A percentile compares a stretch with the other conserved stretches of the same genome.
Conservation (phyloP, 2,797 vertebrate species). For the Bothrops alternatus region DNA sequence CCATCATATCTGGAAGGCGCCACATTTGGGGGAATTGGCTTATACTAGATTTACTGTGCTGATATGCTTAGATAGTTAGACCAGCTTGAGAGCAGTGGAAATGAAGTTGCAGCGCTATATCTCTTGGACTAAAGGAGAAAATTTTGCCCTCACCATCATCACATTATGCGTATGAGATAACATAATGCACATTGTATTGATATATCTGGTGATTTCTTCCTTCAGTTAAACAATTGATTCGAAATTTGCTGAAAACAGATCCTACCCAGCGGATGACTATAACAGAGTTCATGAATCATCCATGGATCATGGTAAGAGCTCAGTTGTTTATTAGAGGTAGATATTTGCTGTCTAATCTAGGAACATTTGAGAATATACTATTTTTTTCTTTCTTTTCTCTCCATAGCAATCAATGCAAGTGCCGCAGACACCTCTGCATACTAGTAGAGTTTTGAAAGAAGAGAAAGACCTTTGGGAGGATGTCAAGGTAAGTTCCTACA, state of each 20-base stretch:
- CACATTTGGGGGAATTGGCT: not conserved
- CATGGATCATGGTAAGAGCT: slow-evolving; percentile 93
- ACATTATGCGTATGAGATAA: not conserved
- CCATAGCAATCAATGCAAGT: slow-evolving; percentile 92
- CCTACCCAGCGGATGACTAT: slow-evolving; percentile 97
- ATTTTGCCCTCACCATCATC: not conserved
- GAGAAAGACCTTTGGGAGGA: slow-evolving; percentile 97
- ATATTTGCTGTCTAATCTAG: not conserved
- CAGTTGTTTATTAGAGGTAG: not conserved
- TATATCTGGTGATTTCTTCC: not conserved
- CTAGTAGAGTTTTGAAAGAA: slow-evolving; percentile 93
- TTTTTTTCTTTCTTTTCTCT: slow-evolving; percentile 11
- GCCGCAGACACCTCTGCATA: slow-evolving; percentile 95
- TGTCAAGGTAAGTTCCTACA: slow-evolving; percentile 81
- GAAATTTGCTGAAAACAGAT: slow-evolving; percentile 93
- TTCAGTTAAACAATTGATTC: slow-evolving; percentile 92
- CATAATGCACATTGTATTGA: not conserved
- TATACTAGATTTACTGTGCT: not conserved
- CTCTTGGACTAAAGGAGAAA: not conserved
- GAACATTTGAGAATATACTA: not conserved
- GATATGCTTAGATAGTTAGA: not conserved
- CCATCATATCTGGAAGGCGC: not conserved
- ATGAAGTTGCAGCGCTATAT: not conserved
- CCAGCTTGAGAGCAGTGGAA: not conserved
- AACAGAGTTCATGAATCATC: slow-evolving; percentile 97